phyloP scores from a whole-genome alignment of 2,888 invertebrate species.

The Tridacna gigas region DNA sequence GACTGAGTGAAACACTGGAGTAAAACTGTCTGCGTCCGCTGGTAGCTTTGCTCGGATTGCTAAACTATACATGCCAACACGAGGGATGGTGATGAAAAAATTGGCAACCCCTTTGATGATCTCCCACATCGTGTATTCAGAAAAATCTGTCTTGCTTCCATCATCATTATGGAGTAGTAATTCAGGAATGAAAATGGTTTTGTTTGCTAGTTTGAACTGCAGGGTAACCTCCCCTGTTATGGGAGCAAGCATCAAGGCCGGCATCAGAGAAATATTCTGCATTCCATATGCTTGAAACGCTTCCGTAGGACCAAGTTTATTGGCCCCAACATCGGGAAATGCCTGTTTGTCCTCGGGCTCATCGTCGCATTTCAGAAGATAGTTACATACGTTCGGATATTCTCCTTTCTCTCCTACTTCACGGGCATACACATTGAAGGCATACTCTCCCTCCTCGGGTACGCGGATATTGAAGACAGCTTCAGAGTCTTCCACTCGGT shows the following conservation, averaged over 20 bases:
- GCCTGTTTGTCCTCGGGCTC: constrained; percentile 69
- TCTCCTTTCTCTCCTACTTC: constrained; percentile 68
- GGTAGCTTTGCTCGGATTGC: constrained; percentile 60
- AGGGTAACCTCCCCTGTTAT: constrained; percentile 62
- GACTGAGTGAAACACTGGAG: constrained; percentile 62
- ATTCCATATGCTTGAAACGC: constrained; percentile 64
- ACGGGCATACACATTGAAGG: constrained; percentile 77
- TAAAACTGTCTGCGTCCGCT: constrained; percentile 50
- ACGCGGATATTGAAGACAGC: constrained; percentile 73
- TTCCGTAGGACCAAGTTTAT: constrained; percentile 66
- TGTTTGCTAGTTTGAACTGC: constrained; percentile 55
- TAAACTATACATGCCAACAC: constrained; percentile 61
- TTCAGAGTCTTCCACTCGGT: constrained; percentile 72
- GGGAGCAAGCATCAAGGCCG: constrained; percentile 63
- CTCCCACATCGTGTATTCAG: constrained; percentile 66
- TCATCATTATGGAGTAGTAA: constrained; percentile 59
- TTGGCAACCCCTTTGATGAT: constrained; percentile 59
- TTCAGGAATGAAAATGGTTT: constrained; percentile 61
- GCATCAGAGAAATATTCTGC: constrained; percentile 64
- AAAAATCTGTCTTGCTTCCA: constrained; percentile 56
- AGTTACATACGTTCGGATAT: constrained; percentile 79
- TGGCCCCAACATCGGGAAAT: constrained; percentile 64
- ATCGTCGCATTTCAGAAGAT: constrained; percentile 74
- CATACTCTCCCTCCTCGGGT: constrained; percentile 77
- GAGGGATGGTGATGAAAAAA: constrained; percentile 57